Base-by-base conservation (phyloP, 2,113 vertebrate species). In the Motacilla alba region DNA sequence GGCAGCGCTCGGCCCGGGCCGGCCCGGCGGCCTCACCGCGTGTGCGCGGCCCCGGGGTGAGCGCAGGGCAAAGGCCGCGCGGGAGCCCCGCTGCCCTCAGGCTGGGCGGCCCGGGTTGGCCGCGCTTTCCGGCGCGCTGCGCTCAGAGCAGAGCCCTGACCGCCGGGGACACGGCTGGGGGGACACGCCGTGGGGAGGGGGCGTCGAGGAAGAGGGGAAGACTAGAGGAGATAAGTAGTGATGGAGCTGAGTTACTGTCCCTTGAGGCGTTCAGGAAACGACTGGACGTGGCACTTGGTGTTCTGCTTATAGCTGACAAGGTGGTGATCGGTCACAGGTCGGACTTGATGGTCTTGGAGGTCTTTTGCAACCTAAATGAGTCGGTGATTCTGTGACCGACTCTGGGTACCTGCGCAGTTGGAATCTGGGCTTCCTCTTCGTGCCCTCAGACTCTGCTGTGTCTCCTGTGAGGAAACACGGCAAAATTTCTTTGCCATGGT, bases 161-260 rank as follows among this genome's bases (percentile, higher is more conserved):
- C 30, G 3, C 41, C 24, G 15, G 12, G 19, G 4, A 4, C 24
- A 10, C 5, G 1, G 59, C 24, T 5, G 7, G 14, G 9, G 7
- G 23, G 4, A 3, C 19, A 10, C 7, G 1, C 12, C 6, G 28
- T 13, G 69, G 9, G 2, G 8, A 31, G n/a, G 3, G 27, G 6
- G 13, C 7, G 11, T 2, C 2, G 23, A 22, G 37, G 27, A 6
- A 9, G 13, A 46, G 11, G 12, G 22, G 7, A 28, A 35, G 10
- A 5, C 2, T 4, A 0, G 9, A 7, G 0, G 11, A 22, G 5
- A 30, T 11, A 2, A 13, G 43, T 9, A 3, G 27, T 4, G 72
- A 4, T 19, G 39, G 46, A 68, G 30, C 11, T 24, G 16, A 41
- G 47, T 39, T 58, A 11, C 7, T 23, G 6, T 10, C 5, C 31